Evolutionary conservation across 2,888 invertebrate species (phyloP).

Genomic region (Agriotes lineatus): DNA sequence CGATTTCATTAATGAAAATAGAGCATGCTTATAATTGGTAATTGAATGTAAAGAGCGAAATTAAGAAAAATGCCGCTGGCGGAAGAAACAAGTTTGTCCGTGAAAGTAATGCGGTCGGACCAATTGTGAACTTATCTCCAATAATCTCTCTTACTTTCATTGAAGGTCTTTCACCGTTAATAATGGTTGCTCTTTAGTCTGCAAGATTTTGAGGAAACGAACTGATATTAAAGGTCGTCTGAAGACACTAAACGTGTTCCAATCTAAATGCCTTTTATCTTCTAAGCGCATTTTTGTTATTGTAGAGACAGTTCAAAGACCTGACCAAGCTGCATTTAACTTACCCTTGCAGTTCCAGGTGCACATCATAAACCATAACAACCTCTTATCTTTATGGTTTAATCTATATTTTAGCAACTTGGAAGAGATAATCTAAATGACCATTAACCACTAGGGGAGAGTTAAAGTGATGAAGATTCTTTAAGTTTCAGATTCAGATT

Average conservation of each 20-base stretch:
- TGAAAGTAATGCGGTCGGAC: constrained; percentile 38
- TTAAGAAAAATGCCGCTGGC: constrained; percentile 24
- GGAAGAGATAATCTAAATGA: too few relatives aligned
- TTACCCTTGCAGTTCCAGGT: too few relatives aligned
- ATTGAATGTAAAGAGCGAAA: constrained; percentile 32
- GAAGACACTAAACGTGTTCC: too few relatives aligned
- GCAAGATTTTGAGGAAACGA: neutral
- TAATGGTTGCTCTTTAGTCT: neutral
- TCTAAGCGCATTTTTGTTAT: too few relatives aligned
- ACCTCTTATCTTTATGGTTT: too few relatives aligned
- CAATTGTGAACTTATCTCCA: constrained; percentile 25
- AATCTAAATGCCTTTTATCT: too few relatives aligned
- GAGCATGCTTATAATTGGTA: constrained; percentile 19
- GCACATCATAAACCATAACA: too few relatives aligned
- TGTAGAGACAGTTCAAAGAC: too few relatives aligned
- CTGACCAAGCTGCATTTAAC: too few relatives aligned
- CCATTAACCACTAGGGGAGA: too few relatives aligned
- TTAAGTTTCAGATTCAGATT: neutral
- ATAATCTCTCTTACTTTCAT: constrained; percentile 40
- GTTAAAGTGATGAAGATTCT: too few relatives aligned
- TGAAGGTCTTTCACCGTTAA: constrained; percentile 34
- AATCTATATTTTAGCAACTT: too few relatives aligned
- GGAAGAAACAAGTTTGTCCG: constrained; percentile 37
- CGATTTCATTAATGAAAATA: constrained; percentile 5
- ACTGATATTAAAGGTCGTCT: neutral